phyloP scores from a whole-genome alignment of 1,140 invertebrate species.

The Belonocnema kinseyi region DNA sequence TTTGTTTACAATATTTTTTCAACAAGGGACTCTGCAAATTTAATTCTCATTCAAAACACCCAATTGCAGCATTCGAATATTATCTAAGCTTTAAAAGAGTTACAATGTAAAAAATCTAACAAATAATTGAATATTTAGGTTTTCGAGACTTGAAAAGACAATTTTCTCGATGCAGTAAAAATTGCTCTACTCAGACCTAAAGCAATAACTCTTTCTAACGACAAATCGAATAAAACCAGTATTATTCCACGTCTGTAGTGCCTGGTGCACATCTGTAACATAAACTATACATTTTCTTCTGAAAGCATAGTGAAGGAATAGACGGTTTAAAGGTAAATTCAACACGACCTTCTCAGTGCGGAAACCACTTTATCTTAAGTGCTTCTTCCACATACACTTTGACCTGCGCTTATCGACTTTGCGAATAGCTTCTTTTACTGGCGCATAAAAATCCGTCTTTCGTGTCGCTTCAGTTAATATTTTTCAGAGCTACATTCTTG shows the following conservation, averaged over 20 bases:
- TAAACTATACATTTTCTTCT: conserved; percentile 53
- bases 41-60: too few species aligned
- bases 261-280: conserved; percentile 44
- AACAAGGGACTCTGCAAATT: too few species aligned
- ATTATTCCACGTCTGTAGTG: conserved; percentile 44
- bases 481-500: not conserved
- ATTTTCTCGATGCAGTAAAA: not conserved
- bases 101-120: too few species aligned
- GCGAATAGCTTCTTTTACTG: conserved; percentile 55
- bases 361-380: conserved; percentile 66
- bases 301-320: conserved; percentile 56
- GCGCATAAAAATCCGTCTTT: conserved; percentile 40
- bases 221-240: conserved; percentile 54
- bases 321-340: conserved; percentile 49
- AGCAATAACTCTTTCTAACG: conserved; percentile 41
- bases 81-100: too few species aligned
- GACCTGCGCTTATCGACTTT: conserved; percentile 58
- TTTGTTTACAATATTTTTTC: too few species aligned
- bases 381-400: conserved; percentile 60
- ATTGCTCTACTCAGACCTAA: not conserved
- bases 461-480: not conserved
- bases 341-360: conserved; percentile 45
- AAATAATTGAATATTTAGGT: too few species aligned
- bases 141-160: not conserved
- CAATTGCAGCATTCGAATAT: too few species aligned